A percentile compares a stretch with the other conserved stretches of the same genome.
phyloP scores from a whole-genome alignment of 2,113 vertebrate genomes.

The Ctenodactylus gundi region DNA sequence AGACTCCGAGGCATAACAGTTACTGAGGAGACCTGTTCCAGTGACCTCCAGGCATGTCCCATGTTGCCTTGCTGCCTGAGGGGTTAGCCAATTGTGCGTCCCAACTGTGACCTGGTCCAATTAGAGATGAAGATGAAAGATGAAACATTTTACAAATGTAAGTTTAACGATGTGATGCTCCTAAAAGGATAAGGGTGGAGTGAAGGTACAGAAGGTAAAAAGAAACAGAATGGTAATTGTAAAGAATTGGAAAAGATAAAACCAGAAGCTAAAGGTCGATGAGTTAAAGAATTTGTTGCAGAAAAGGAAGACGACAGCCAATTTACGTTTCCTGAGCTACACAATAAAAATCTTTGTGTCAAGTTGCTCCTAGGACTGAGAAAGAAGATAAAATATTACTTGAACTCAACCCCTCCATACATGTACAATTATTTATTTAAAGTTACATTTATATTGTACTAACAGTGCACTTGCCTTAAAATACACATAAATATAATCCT shows the following conservation, averaged over 20 bases:
- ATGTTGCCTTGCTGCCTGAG: slow-evolving; percentile 27
- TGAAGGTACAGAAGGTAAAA: neutral
- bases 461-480: neutral
- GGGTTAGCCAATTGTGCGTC: slow-evolving; percentile 25
- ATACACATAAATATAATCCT: neutral
- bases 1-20: neutral
- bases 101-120: neutral
- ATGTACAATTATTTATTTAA: neutral
- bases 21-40: neutral
- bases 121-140: neutral
- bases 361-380: neutral
- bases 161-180: neutral
- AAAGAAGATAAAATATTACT: neutral
- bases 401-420: neutral
- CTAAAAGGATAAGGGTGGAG: neutral
- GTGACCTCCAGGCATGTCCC: slow-evolving; percentile 31
- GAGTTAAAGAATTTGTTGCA: neutral
- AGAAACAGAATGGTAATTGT: neutral
- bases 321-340: neutral
- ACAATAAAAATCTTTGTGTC: neutral
- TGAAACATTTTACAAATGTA: neutral
- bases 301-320: neutral
- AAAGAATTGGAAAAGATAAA: neutral
- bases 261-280: neutral
- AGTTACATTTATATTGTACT: neutral